These are phyloP conservation scores for Athetis lepigone DNA, from an alignment of 2,888 invertebrate species.

Conservation along the genomic window DNA sequence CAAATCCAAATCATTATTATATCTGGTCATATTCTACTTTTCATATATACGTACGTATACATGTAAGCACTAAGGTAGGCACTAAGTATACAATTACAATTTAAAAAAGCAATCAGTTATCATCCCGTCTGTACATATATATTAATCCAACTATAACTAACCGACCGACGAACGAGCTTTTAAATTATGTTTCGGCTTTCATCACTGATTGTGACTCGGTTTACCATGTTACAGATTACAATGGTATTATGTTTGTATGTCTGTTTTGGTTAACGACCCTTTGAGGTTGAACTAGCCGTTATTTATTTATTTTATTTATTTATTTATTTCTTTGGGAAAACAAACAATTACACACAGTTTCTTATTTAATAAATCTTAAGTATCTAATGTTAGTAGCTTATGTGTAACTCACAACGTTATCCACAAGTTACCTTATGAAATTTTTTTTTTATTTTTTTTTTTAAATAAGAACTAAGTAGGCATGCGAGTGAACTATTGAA, in stretches of 20 bases:
- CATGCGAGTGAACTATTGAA: too few relatives aligned
- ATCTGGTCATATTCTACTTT: too few relatives aligned
- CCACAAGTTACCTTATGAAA: too few relatives aligned
- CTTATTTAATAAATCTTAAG: too few relatives aligned
- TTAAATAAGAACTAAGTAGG: too few relatives aligned
- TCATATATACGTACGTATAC: not conserved
- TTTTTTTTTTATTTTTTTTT: too few relatives aligned
- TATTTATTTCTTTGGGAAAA: too few relatives aligned
- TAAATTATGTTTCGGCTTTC: conserved; percentile 55
- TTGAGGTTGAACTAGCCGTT: not conserved
- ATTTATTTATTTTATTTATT: too few relatives aligned
- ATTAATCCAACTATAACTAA: conserved; percentile 42
- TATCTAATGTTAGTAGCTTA: too few relatives aligned
- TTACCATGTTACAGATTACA: conserved; percentile 37
- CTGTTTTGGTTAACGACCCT: conserved; percentile 2
- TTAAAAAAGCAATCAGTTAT: conserved; percentile 28
- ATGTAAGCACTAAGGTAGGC: not conserved
- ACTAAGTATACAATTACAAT: not conserved
- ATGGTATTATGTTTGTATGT: conserved; percentile 11
- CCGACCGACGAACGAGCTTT: conserved; percentile 40
- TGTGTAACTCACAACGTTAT: too few relatives aligned
- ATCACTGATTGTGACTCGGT: conserved; percentile 48
- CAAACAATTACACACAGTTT: too few relatives aligned
- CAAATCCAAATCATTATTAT: too few relatives aligned
- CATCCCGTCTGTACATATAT: conserved; percentile 29